Evolutionary conservation across 1,140 invertebrate species (phyloP).

Genomic region (Pristionchus pacificus): DNA sequence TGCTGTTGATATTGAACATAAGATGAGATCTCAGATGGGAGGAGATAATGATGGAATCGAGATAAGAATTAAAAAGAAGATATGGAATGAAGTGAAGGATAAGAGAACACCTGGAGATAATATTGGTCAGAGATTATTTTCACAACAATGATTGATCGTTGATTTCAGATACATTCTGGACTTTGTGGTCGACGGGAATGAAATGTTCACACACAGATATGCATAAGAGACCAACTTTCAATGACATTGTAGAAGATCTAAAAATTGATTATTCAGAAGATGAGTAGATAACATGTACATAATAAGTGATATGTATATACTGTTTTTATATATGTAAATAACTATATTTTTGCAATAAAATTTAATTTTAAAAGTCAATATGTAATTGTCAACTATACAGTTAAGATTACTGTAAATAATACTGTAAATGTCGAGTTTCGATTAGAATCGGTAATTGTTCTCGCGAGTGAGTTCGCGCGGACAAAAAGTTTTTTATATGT

Average conservation of each 20-base stretch:
- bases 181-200: conserved; percentile 29
- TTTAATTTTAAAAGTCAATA: not conserved
- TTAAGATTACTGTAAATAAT: not conserved
- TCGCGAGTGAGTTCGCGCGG: too few relatives aligned
- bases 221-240: conserved; percentile 35
- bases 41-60: conserved; percentile 25
- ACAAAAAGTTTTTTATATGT: too few relatives aligned
- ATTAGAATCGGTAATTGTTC: not conserved
- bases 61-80: too few relatives aligned
- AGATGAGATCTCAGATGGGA: conserved; percentile 4
- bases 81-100: conserved; percentile 34
- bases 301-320: not conserved
- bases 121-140: not conserved
- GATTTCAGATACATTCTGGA: conserved; percentile 17
- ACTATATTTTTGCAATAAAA: not conserved
- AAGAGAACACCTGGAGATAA: not conserved
- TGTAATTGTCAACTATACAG: not conserved
- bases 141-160: conserved; percentile 6
- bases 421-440: not conserved
- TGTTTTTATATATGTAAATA: not conserved
- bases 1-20: conserved; percentile 12
- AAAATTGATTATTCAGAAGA: too few relatives aligned
- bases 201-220: conserved; percentile 38
- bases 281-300: not conserved
- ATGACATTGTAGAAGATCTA: conserved; percentile 35